Evolutionary conservation across 2,888 invertebrate species (phyloP), one percentile per base, ranked within the genome.

Genomic region (Caenorhabditis angaria): DNA sequence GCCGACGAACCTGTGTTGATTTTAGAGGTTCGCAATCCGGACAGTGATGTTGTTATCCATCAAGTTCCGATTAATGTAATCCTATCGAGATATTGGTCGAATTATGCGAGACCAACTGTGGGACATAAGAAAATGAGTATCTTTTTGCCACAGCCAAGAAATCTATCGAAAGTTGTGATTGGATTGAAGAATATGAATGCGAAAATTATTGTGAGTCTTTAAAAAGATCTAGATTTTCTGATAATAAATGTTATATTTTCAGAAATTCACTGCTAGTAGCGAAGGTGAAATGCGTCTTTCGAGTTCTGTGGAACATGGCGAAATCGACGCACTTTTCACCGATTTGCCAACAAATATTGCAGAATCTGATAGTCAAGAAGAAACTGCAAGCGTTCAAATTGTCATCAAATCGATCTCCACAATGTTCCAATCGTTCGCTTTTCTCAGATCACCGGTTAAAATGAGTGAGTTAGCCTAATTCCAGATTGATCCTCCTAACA

Each of bases 361-460:
- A 58, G 67, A 72, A 25, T 35, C 57, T 6, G 72, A 72, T n/a
- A 72, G 72, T 32, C 72, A 72, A 28, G 72, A 72, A 32, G 72
- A 72, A 22, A 61, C 64, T 14, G 60, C 72, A 20, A 64, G 53
- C 14, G 72, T 72, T 22, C 64, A 67, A 51, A 22, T 72, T 12
- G 67, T 67, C 67, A 66, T 72, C 20, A 41, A 61, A 20, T 61
- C 64, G 41, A 72, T 72, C 48, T 54, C 61, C 6, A 54, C 72
- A 41, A 27, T 72, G 35, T 67, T 72, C 25, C 65, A 67, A 29
- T 67, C 64, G 28, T 72, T 72, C 24, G 41, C 64, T 20, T 50
- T 64, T 50, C 67, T 63, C 5, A 51, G 57, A 27, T 51, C 67
- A 24, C 59, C 64, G n/a, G 67, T 66, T n/a, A 72, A 72, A 61